Base-by-base conservation (phyloP, 2,888 invertebrate genomes). In the Cryptus viduatorius region DNA sequence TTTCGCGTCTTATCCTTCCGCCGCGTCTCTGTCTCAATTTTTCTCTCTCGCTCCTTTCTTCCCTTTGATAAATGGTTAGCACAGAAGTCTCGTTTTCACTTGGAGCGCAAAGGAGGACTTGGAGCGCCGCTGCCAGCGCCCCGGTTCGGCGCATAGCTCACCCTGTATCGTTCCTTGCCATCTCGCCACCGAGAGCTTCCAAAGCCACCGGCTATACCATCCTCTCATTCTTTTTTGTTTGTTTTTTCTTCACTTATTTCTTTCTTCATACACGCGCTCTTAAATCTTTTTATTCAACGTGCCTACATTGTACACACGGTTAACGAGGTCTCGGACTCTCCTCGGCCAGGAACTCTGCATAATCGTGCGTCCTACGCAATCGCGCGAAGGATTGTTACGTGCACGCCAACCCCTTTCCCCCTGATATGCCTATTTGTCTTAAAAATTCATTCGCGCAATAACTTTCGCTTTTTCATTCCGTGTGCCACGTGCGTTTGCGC, bases 11-110 rank as follows among this genome's bases (percentile, higher is more conserved):
- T 42, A 56, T 83, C 56, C 46, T 19, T 42, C 79, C 48, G 42
- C 69, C 77, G 67, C 56, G 16, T 19, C 56, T 56, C 19, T 19
- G 12, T 56, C 56, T 82, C 64, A 46, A 59, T 46, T 67, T 65
- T 56, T 19, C 53, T 53, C 42, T 82, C 78, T 68, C 86, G 85
- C 68, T 81, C 50, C 85, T 71, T 81, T 81, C 83, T 82, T 76
- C 84, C 82, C 89, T 89, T 90, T 91, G 92, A 92, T 91, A 90
- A 92, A 92, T 91, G 89, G 86, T 73, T 81, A 84, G 86, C 64
- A 48, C 65, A 86, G 89, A 84, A 87, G 89, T 89, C 87, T 84
- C 87, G 86, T 86, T 88, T 90, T 87, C 89, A 76, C 86, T 86
- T 83, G 78, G 73, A 19, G 64, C 37, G 37, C 56, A 56, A 83